Percentiles rank a stretch among this genome's conserved stretches.
Evolutionary conservation across 2,888 invertebrate genomes (phyloP).

Genomic region (Amphimallon solstitiale): DNA sequence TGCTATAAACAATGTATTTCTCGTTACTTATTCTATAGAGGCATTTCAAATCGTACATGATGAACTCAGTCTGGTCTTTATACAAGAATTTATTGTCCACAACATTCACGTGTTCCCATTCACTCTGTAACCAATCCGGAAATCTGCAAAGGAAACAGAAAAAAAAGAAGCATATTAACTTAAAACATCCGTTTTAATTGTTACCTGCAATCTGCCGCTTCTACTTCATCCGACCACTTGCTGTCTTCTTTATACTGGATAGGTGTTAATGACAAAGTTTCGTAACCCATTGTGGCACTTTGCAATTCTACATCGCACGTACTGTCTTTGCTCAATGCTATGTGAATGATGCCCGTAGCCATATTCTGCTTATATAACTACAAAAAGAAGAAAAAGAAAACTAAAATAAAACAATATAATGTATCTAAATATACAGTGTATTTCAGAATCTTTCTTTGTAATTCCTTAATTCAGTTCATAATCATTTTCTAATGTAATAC

Average conservation of each 20-base stretch:
- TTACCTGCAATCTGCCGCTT: conserved; percentile 57
- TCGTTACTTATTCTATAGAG: conserved; percentile 59
- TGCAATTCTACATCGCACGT: conserved; percentile 69
- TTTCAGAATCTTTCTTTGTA: no score
- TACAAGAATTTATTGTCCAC: conserved; percentile 64
- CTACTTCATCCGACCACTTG: conserved; percentile 61
- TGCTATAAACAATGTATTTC: conserved; percentile 65
- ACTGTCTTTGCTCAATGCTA: conserved; percentile 73
- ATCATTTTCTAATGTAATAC: no score
- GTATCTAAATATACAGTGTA: no score
- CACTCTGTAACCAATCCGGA: conserved; percentile 72
- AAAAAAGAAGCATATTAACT: conserved; percentile 28
- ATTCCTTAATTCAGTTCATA: no score
- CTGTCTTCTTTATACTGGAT: conserved; percentile 46
- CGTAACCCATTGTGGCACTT: conserved; percentile 68
- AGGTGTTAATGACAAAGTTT: conserved; percentile 66
- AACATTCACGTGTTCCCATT: conserved; percentile 69
- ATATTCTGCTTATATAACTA: conserved; percentile 66
- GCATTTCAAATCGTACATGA: conserved; percentile 67
- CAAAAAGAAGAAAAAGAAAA: conserved; percentile 15
- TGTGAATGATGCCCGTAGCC: conserved; percentile 65
- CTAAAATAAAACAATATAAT: no score
- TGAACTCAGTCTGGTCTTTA: conserved; percentile 66
- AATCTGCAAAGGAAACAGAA: conserved; percentile 59
- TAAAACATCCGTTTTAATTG: conserved; percentile 33